Evolutionary conservation across 1,140 invertebrate species (phyloP).

Genomic region (Battus philenor): DNA sequence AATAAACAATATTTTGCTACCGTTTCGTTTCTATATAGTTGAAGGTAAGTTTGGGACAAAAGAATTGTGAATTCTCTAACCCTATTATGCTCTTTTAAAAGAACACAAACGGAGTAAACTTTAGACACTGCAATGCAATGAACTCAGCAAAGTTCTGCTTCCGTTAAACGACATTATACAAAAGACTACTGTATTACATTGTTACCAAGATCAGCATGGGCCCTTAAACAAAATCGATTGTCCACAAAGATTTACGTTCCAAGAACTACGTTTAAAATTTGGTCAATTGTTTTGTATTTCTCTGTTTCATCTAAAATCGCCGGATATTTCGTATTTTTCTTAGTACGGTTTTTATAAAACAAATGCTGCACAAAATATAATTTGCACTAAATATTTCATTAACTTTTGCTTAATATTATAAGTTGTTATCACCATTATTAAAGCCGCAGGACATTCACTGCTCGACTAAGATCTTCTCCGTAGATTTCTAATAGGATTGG

Average conservation of each 20-base stretch:
- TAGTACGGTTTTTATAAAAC: too few species aligned
- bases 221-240: constrained; percentile 45
- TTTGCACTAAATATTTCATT: too few species aligned
- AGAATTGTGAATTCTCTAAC: constrained; percentile 43
- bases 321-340: too few species aligned
- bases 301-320: too few species aligned
- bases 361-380: too few species aligned
- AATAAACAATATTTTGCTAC: constrained; percentile 73
- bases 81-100: constrained; percentile 55
- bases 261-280: constrained; percentile 24
- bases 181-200: constrained; percentile 44
- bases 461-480: too few species aligned
- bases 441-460: too few species aligned
- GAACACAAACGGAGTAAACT: constrained; percentile 57
- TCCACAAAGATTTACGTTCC: constrained; percentile 48
- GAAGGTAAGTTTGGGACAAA: constrained; percentile 49
- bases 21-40: constrained; percentile 47
- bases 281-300: constrained; percentile 6
- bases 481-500: too few species aligned
- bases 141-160: constrained; percentile 45
- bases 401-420: too few species aligned
- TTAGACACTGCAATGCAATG: constrained; percentile 42
- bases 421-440: too few species aligned
- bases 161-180: constrained; percentile 50
- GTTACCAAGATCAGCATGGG: constrained; percentile 46